A percentile compares a stretch with the other conserved stretches of the same genome.
Conservation (phyloP, 2,797 vertebrate species). For the Oophaga sylvatica region DNA sequence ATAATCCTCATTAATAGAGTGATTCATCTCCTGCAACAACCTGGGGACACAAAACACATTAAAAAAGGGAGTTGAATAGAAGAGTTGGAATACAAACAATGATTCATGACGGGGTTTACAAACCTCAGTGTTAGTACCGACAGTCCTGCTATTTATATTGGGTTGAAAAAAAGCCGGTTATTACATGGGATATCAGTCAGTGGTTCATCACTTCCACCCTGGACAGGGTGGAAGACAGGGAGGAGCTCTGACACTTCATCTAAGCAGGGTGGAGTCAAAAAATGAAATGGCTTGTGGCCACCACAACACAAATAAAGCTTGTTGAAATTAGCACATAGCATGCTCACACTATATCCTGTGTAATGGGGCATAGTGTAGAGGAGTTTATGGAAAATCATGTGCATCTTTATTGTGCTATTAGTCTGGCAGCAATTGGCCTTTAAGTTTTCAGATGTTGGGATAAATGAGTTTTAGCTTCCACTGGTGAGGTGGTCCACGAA, state of each 20-base stretch:
- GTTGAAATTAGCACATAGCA: neutral
- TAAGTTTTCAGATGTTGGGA: neutral
- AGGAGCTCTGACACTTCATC: neutral
- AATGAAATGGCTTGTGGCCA: neutral
- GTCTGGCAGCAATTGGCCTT: neutral
- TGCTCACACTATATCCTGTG: neutral
- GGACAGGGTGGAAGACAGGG: neutral
- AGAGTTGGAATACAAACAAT: neutral
- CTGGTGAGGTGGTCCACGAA: no score
- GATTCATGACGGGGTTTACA: slow-evolving; percentile 21
- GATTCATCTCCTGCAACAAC: slow-evolving; percentile 29
- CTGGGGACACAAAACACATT: slow-evolving; percentile 13
- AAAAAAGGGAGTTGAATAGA: neutral
- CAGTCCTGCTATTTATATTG: slow-evolving; percentile 1
- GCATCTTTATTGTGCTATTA: neutral
- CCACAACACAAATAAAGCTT: neutral
- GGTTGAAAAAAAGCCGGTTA: neutral
- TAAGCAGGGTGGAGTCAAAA: neutral
- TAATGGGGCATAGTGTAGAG: neutral
- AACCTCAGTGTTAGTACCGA: neutral
- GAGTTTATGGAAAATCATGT: neutral
- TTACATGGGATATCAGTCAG: neutral
- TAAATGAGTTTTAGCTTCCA: no score
- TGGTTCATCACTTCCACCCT: slow-evolving; percentile 10
- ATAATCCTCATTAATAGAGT: slow-evolving; percentile 21